A percentile compares a stretch with the other conserved stretches of the same genome.
Conservation (phyloP, 1,140 invertebrate genomes). For the Drosophila kohkoa region DNA sequence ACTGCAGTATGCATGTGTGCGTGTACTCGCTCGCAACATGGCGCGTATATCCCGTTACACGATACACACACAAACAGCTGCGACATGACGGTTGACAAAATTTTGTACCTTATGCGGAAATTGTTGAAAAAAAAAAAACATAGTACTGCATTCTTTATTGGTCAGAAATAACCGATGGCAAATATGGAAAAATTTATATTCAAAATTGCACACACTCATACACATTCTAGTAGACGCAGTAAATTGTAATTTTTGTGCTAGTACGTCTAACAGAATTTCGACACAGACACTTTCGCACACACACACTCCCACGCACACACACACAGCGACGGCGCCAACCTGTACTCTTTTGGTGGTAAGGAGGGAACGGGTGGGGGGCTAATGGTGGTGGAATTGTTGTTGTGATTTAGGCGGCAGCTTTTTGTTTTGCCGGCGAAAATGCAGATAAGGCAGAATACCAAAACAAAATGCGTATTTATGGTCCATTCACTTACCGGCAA, state of each 20-base stretch:
- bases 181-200: constrained; percentile 11
- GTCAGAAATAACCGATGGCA: constrained; percentile 44
- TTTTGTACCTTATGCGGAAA: constrained; percentile 8
- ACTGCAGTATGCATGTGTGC: constrained; percentile 8
- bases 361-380: too few species aligned
- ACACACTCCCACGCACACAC: constrained; percentile 27
- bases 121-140: constrained; percentile 14
- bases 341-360: not conserved
- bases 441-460: constrained; percentile 48
- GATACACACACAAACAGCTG: constrained; percentile 22
- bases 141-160: constrained; percentile 55
- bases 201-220: constrained; percentile 13
- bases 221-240: not conserved
- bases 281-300: constrained; percentile 27
- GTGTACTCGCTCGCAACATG: constrained; percentile 30
- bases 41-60: constrained; percentile 29
- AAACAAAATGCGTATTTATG: constrained; percentile 44
- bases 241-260: constrained; percentile 36
- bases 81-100: constrained; percentile 3
- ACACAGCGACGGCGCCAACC: constrained; percentile 62
- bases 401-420: constrained; percentile 39
- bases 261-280: constrained; percentile 42
- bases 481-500: constrained; percentile 59
- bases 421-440: constrained; percentile 78
- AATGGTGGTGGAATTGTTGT: constrained; percentile 28